A percentile compares a stretch with the other conserved stretches of the same genome.
These are phyloP conservation scores for Lepus oiostolus DNA, from an alignment of 2,797 vertebrate species.

Conservation along the genomic window DNA sequence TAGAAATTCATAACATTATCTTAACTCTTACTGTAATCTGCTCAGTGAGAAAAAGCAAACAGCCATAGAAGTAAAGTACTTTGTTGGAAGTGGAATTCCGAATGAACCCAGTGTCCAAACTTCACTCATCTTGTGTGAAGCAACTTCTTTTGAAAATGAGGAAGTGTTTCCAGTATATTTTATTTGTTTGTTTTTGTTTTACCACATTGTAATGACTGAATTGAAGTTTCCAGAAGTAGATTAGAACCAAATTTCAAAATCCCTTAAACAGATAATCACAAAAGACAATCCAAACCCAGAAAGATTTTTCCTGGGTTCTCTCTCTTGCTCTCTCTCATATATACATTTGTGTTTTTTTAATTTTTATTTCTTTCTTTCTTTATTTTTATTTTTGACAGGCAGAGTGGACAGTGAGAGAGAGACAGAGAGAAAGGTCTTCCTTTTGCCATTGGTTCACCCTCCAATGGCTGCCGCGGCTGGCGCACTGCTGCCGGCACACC, in stretches of 20 bases:
- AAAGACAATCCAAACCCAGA: not conserved
- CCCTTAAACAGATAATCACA: not conserved
- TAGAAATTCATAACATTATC: not conserved
- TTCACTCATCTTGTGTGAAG: not conserved
- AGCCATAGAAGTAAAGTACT: not conserved
- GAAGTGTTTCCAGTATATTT: not conserved
- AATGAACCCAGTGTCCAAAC: not conserved
- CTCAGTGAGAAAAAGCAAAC: too few species aligned
- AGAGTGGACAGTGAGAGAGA: too few species aligned
- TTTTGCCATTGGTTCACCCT: too few species aligned
- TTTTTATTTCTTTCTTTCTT: too few species aligned
- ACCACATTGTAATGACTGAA: not conserved
- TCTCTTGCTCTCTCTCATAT: too few species aligned
- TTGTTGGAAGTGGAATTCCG: too few species aligned
- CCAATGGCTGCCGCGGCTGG: too few species aligned
- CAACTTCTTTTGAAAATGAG: not conserved
- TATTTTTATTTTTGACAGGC: too few species aligned
- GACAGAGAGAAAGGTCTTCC: too few species aligned
- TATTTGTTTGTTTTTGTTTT: not conserved
- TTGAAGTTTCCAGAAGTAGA: slow-evolving; percentile 7
- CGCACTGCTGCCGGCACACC: too few species aligned
- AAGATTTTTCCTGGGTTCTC: not conserved
- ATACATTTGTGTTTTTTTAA: too few species aligned
- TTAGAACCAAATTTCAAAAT: not conserved
- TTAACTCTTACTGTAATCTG: not conserved